Percentiles rank a stretch among this genome's conserved stretches.
Evolutionary conservation across 2,797 vertebrate genomes (phyloP).

Genomic region (Sebastes baramenuke): DNA sequence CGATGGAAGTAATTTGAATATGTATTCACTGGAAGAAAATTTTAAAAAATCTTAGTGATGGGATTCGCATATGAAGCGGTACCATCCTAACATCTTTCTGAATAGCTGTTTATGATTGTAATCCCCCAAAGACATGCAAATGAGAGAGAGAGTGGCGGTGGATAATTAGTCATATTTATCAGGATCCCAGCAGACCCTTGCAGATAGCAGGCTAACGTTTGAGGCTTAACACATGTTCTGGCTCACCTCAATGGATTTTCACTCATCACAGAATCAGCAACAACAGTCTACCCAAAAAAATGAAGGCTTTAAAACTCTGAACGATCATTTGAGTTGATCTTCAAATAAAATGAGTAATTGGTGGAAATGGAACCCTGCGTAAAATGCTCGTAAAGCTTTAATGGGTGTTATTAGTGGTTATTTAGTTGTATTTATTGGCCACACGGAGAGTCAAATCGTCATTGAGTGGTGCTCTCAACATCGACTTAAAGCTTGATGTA

Average conservation of each 20-base stretch:
- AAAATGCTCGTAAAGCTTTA: constrained; percentile 55
- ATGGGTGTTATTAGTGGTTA: constrained; percentile 47
- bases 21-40: constrained; percentile 16
- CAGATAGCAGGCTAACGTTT: constrained; percentile 56
- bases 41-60: constrained; percentile 7
- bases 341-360: constrained; percentile 57
- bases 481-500: constrained; percentile 15
- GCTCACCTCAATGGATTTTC: constrained; percentile 61
- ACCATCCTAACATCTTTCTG: constrained; percentile 51
- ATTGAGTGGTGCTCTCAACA: constrained; percentile 10
- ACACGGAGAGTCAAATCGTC: constrained; percentile 27
- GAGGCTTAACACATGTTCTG: constrained; percentile 56
- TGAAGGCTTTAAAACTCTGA: constrained; percentile 5
- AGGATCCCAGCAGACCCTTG: constrained; percentile 62
- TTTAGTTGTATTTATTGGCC: constrained; percentile 50
- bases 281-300: background rate
- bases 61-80: constrained; percentile 36
- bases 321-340: constrained; percentile 38
- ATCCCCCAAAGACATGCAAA: constrained; percentile 73
- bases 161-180: constrained; percentile 77
- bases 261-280: constrained; percentile 34
- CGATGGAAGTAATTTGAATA: constrained; percentile 26
- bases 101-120: constrained; percentile 71
- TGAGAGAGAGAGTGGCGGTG: constrained; percentile 49
- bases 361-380: constrained; percentile 34